Evolutionary conservation across 2,888 invertebrate species (phyloP).

Genomic region (Drosophila siamana): DNA sequence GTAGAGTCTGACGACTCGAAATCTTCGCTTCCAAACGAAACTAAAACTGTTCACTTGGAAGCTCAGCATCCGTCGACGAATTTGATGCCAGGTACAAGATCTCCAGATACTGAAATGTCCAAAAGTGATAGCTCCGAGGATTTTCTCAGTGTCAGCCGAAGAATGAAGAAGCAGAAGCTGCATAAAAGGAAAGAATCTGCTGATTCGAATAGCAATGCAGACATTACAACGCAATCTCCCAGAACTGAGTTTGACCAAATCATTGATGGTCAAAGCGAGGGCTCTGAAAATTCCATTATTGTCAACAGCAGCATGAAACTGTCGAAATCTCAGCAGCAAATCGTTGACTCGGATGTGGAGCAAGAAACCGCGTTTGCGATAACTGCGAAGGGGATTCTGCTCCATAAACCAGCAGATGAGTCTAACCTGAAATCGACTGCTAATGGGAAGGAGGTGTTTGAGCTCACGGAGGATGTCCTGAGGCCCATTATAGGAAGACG

Average conservation of each 20-base stretch:
- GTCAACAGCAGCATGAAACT: neutral
- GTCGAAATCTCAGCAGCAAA: neutral
- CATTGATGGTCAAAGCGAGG: neutral
- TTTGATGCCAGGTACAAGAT: too few species aligned
- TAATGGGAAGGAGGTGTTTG: slow-evolving; percentile 48
- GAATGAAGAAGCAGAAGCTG: neutral
- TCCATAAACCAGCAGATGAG: slow-evolving; percentile 58
- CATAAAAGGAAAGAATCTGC: too few species aligned
- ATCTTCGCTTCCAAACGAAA: too few species aligned
- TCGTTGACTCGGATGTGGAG: neutral
- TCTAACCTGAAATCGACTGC: neutral
- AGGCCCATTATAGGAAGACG: slow-evolving; percentile 70
- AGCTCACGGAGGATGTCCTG: slow-evolving; percentile 74
- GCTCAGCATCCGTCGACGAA: too few species aligned
- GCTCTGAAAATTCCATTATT: neutral
- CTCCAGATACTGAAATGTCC: too few species aligned
- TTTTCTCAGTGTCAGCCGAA: neutral
- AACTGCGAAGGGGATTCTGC: slow-evolving; percentile 58
- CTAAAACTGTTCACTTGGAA: too few species aligned
- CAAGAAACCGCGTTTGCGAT: neutral
- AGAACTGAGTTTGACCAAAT: too few species aligned
- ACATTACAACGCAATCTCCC: too few species aligned
- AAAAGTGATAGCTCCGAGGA: too few species aligned
- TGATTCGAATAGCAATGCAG: too few species aligned
- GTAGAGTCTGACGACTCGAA: neutral